Base-by-base conservation (phyloP, 2,797 vertebrate genomes). In the Chrosomus eos region DNA sequence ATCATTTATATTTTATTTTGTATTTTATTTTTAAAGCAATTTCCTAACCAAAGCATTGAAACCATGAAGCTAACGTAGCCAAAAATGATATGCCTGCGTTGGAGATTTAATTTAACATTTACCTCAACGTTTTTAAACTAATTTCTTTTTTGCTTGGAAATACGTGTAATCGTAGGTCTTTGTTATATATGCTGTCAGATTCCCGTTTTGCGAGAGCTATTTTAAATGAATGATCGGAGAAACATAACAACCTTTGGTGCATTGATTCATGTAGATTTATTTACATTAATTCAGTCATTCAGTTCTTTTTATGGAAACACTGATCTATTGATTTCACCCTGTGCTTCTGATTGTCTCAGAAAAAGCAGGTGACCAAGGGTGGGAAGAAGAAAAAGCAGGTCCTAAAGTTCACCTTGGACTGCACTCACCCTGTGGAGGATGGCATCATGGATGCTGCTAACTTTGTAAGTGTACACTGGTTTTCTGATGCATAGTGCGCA, bases 401-500 rank as follows among this genome's bases (percentile, higher is more conserved):
- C 86, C 90, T 99, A 87, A 99, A 99, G 91, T 99, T 99, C 86
- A 99, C 98, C 0, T 92, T 99, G 89, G 98, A 99, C 90, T 99
- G 98, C 91, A 99, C 98, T 16, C 98, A 99, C 89, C 98, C 98
- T 0, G 98, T 99, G 1, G 98, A 99, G 92, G 98, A 99, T 94
- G 98, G 98, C 45, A 99, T 99, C 92, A 99, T 99, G 98, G 98
- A 99, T 40, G 97, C 98, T 38, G 97, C 97, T 87, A 99, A 99
- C 92, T 99, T 99, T 84, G 98, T 99, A 93, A 97, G 98, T 86
- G 95, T 58, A 1, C 77, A 26, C 14, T 26, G 1, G 5, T 19
- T 7, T 40, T 26, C n/a, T 60, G 23, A 18, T 36, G 21, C 31
- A 0, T 19, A 13, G 28, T 36, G 48, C 21, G 5, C 21, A 38